Base-by-base conservation (phyloP, 2,888 invertebrate species). In the Labia minor region DNA sequence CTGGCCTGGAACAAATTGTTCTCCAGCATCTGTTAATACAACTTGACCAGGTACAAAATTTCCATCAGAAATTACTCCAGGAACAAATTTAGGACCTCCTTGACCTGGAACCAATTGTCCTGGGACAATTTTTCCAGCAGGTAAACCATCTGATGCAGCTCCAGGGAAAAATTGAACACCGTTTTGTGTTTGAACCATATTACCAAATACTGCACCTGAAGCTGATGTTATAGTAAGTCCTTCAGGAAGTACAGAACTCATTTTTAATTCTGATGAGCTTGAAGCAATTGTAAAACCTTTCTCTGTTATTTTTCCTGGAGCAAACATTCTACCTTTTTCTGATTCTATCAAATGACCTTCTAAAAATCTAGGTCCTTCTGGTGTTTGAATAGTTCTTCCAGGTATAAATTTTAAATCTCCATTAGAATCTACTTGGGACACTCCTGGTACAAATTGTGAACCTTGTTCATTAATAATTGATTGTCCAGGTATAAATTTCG, bases 1-100 rank as follows among this genome's bases (percentile, higher is more conserved):
- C 78, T 87, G 86, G 0, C 87, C 88, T 0, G 86, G 86, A 2
- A 87, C 84, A 73, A 88, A 87, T 71, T 87, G 86, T 71, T 86
- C 86, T 3, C 87, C 87, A 68, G 82, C 83, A 73, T 86, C 86
- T 4, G 86, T 87, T 72, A 81, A 83, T 0, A 87, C 85, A 69
- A 85, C 82, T 78, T 87, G 87, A 1, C 87, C 87, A 0, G 87
- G 86, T 16, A 87, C 81, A 72, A 88, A 87, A 16, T 69, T 67
- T 67, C 84, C 82, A 61, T 84, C 84, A 72, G 85, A 84, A 81
- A 86, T 84, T 73, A 83, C 83, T 66, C 87, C 87, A 0, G 87
- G 87, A 11, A 87, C 85, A 76, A 87, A 87, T 68, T 85, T 80
- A 69, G 85, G 83, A 68, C 82, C 84, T 62, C 78, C 78, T 68